Evolutionary conservation across 2,888 invertebrate genomes (phyloP).

Genomic region (Saturnia pavonia): DNA sequence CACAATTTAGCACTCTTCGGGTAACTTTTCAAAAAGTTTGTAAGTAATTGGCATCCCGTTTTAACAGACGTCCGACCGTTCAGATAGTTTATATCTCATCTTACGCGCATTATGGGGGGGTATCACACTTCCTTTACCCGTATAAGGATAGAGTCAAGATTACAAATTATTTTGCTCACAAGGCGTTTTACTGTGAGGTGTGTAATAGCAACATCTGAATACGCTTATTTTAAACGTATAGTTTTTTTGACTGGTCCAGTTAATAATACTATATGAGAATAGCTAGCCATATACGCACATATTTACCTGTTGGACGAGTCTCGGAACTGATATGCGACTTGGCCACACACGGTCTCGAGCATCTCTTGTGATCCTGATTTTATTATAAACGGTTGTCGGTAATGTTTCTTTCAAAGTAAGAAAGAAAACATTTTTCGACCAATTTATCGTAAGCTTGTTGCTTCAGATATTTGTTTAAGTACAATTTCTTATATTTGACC

Average conservation of each 20-base stretch:
- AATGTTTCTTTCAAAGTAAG: no score
- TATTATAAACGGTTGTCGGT: no score
- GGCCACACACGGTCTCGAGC: no score
- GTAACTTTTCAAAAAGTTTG: conserved; percentile 34
- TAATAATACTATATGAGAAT: not conserved
- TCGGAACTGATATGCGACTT: no score
- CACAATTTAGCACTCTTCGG: conserved; percentile 17
- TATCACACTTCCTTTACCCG: not conserved
- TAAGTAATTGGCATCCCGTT: conserved; percentile 37
- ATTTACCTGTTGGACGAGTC: no score
- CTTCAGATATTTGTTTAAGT: no score
- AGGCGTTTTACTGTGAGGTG: not conserved
- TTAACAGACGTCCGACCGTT: conserved; percentile 24
- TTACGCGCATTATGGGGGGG: conserved; percentile 21
- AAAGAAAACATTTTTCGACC: no score
- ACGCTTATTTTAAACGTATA: not conserved
- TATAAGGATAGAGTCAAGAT: not conserved
- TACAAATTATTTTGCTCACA: not conserved
- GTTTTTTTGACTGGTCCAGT: not conserved
- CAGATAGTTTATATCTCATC: conserved; percentile 24
- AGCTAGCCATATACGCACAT: no score
- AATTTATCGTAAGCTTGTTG: no score
- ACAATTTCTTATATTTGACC: no score
- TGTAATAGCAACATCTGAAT: not conserved
- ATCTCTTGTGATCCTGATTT: no score